Evolutionary conservation across 2,113 vertebrate species (phyloP).

Genomic region (Chloropsis hardwickii): DNA sequence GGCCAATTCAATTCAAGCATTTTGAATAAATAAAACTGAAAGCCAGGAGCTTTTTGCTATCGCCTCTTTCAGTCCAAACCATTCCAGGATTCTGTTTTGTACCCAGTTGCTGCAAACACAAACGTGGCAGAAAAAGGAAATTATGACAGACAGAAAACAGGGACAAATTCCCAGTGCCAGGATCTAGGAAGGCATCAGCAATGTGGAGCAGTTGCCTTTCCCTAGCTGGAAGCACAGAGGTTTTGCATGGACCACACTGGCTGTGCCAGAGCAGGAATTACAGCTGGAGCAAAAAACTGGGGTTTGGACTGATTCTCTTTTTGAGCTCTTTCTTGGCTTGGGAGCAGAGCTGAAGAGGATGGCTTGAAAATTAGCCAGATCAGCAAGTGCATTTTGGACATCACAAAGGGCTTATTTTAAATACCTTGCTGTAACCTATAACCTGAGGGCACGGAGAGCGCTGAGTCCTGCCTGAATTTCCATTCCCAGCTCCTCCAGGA

Average conservation of each 20-base stretch:
- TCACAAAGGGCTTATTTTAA: background rate
- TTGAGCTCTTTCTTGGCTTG: background rate
- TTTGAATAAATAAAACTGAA: background rate
- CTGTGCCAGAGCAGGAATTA: background rate
- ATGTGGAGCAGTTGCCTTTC: background rate
- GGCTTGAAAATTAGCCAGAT: background rate
- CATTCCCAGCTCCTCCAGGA: background rate
- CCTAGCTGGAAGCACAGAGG: background rate
- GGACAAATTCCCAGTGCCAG: background rate
- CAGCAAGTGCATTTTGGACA: background rate
- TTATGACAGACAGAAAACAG: rapidly evolving
- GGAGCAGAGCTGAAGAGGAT: background rate
- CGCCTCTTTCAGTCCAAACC: background rate
- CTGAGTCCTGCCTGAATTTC: background rate
- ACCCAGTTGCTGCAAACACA: background rate
- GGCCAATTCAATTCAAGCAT: background rate
- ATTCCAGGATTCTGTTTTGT: background rate
- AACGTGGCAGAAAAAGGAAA: background rate
- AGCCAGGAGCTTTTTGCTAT: background rate
- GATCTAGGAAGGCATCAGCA: background rate
- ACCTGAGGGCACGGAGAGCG: background rate
- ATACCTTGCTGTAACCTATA: background rate
- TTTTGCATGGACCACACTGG: rapidly evolving
- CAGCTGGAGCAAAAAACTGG: background rate
- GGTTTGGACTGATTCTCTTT: background rate